Evolutionary conservation across 2,113 vertebrate genomes (phyloP), one percentile per base, ranked within the genome.

Genomic region (Aldabrachelys gigantea): DNA sequence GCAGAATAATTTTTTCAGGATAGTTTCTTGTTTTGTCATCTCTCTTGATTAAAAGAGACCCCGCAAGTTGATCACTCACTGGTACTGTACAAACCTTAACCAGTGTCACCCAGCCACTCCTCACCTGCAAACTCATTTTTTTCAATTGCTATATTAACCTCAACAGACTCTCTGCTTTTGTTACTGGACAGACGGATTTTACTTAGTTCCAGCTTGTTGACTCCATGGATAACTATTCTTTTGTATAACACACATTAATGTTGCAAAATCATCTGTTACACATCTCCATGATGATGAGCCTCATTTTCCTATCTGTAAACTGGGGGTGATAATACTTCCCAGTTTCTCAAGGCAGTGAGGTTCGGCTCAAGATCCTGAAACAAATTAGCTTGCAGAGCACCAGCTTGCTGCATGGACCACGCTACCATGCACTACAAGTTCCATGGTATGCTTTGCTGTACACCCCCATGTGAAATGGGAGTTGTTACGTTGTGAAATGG

Each of bases 31-130:
- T 87, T 72, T 80, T 52, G 41, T 85, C 82, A 44, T 49, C 82
- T 13, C 38, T 89, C 47, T 89, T 96, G 21, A 59, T 92, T 95
- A 56, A 3, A 49, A 91, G 90, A 88, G 38, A 87, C 65, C 86
- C 56, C 1, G 56, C 83, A 52, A 62, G 41, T 81, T 85, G 54
- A 80, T 84, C 57, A 24, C 0, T 83, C 72, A 27, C 0, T 25
- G 59, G 57, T 50, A 82, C 31, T 9, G 5, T 41, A 80, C 38
- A 83, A 86, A 82, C 50, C 22, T 12, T 78, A 72, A 82, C 1
- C 21, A 53, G 0, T 41, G 81, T 13, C 7, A 38, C 19, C 35
- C 75, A 6, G 53, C 59, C 86, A 57, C 84, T 65, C 41, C 41
- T 56, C 38, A 22, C 27, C 65, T 27, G 44, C 81, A 80, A 2